Conservation (phyloP, 2,888 invertebrate genomes). For the Tenthredo distinguenda region DNA sequence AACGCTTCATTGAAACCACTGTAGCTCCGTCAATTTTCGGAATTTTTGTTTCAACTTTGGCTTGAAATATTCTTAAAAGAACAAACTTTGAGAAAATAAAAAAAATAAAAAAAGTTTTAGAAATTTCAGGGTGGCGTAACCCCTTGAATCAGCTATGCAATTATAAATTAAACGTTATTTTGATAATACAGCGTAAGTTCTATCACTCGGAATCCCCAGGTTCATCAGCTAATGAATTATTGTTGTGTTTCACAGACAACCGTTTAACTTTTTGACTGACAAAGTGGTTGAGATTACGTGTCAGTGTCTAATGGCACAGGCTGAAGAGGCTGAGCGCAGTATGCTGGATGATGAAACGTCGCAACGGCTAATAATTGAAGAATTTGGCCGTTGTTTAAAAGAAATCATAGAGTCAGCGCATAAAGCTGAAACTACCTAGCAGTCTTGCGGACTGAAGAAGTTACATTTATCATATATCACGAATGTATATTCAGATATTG, state of each 20-base stretch:
- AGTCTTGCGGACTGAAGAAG: slow-evolving; percentile 56
- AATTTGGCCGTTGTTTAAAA: slow-evolving; percentile 96
- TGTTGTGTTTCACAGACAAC: slow-evolving; percentile 80
- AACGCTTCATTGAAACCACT: too few relatives aligned
- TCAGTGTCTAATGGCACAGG: slow-evolving; percentile 96
- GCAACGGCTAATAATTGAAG: slow-evolving; percentile 91
- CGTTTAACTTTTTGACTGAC: slow-evolving; percentile 94
- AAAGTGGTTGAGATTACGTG: slow-evolving; percentile 98
- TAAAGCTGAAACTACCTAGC: slow-evolving; percentile 77
- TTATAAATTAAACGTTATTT: background rate
- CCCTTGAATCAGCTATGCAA: too few relatives aligned
- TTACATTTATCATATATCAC: slow-evolving; percentile 42
- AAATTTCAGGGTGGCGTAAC: too few relatives aligned
- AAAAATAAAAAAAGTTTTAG: too few relatives aligned
- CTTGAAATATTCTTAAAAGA: too few relatives aligned
- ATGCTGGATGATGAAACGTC: slow-evolving; percentile 82
- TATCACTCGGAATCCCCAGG: background rate
- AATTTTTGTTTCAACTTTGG: too few relatives aligned
- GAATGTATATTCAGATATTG: slow-evolving; percentile 46
- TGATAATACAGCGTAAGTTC: background rate
- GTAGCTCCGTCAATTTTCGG: too few relatives aligned
- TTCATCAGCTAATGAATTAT: background rate
- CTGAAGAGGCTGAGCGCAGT: slow-evolving; percentile 87
- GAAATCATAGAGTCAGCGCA: slow-evolving; percentile 92
- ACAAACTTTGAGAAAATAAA: too few relatives aligned